Evolutionary conservation across 2,797 vertebrate genomes (phyloP), one percentile per base, ranked within the genome.

Genomic region (Chiloscyllium punctatum): DNA sequence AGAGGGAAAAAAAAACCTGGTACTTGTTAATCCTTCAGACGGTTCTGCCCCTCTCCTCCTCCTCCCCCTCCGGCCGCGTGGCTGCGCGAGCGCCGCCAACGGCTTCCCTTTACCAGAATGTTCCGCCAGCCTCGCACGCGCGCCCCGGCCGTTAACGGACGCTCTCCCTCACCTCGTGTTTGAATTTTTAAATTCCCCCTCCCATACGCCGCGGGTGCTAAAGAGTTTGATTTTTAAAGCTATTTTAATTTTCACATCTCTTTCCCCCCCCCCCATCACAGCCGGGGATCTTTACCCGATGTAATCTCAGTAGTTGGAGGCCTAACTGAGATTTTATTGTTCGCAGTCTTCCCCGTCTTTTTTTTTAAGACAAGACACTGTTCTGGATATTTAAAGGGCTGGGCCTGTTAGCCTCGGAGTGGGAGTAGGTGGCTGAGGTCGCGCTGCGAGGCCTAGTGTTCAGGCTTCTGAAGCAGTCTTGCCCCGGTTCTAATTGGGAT

Each of bases 371-470:
- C 23, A 15, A 69, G 21, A 62, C 8, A 62, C 57, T 9, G 57
- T 0, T 62, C 11, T 62, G 57, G 57, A 62, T 62, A 62, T 62
- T 48, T 62, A 62, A 62, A 62, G 57, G 72, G 18, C 79, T 48
- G 96, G 96, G 95, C 21, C 94, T 77, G 84, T 96, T 62, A 62
- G 96, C 90, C 68, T 95, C 95, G 74, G 74, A 33, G 33, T 77
- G 6, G 33, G 33, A 30, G 33, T 84, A 42, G 79, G 16, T 18
- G 15, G 79, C 91, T 23, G 33, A 66, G 90, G 90, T 42, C 90
- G n/a, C 21, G 62, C 33, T n/a, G 82, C 33, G 87, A 62, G 57
- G 88, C 88, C 88, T 91, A 91, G 30, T 91, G 57, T 33, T 91
- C 53, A 30, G 88, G 88, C 88, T 66, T 94, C 33, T 8, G 42